A percentile compares a stretch with the other conserved stretches of the same genome.
phyloP scores from a whole-genome alignment of 2,113 vertebrate species.

The Heterotilapia buettikoferi region DNA sequence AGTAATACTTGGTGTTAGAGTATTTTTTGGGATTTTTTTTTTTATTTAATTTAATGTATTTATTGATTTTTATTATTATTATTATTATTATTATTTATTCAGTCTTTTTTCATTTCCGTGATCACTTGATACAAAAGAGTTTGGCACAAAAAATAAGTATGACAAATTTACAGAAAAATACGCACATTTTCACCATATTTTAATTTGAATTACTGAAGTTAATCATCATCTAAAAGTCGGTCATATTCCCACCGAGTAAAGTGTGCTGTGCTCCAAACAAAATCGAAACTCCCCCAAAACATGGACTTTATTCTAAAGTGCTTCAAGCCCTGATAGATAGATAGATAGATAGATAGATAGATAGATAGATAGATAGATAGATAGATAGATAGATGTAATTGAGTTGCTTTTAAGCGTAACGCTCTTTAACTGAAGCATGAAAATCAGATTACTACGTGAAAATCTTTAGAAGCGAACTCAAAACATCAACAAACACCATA shows the following conservation, averaged over 20 bases:
- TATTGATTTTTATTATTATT: too few relatives aligned
- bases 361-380: constrained; percentile 7
- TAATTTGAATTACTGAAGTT: not conserved
- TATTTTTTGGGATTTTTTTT: too few relatives aligned
- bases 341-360: constrained; percentile 13
- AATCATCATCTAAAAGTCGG: not conserved
- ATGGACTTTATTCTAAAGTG: not conserved
- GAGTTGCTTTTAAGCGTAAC: not conserved
- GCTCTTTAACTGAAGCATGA: not conserved
- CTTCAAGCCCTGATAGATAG: not conserved
- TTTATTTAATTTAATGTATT: too few relatives aligned
- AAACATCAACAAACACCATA: not conserved
- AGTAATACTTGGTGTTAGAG: too few relatives aligned
- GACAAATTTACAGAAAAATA: not conserved
- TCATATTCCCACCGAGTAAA: not conserved
- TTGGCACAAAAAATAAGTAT: not conserved
- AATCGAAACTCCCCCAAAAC: not conserved
- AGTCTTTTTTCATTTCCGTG: too few relatives aligned
- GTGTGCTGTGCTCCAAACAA: too few relatives aligned
- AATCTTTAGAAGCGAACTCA: not conserved
- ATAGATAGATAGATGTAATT: not conserved
- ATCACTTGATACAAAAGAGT: not conserved
- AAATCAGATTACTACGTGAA: not conserved
- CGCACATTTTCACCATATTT: not conserved
- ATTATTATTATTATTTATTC: too few relatives aligned